Evolutionary conservation across 2,113 vertebrate genomes (phyloP).

Genomic region (Mirza zaza): DNA sequence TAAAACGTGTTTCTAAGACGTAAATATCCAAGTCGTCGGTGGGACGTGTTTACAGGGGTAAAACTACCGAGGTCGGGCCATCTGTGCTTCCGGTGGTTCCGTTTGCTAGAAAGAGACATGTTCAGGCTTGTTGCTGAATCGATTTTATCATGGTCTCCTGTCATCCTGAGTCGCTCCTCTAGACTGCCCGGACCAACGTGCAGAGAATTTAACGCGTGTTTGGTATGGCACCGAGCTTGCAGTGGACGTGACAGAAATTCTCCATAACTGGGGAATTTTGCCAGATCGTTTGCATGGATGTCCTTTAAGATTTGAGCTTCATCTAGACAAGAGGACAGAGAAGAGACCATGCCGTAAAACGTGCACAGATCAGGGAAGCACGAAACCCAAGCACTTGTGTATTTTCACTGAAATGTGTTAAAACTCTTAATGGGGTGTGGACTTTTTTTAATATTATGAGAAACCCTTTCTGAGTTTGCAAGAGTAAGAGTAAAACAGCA

Average conservation of each 20-base stretch:
- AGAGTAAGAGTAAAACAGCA: too few species aligned
- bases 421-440: background rate
- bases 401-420: background rate
- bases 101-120: background rate
- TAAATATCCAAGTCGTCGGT: background rate
- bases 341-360: too few species aligned
- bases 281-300: background rate
- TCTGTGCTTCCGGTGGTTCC: background rate
- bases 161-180: background rate
- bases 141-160: background rate
- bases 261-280: background rate
- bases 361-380: too few species aligned
- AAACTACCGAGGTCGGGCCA: background rate
- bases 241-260: background rate
- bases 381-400: too few species aligned
- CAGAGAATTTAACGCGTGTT: background rate
- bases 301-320: background rate
- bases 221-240: background rate
- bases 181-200: background rate
- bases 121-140: background rate
- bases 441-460: background rate
- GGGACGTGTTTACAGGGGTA: background rate
- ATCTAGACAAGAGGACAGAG: background rate
- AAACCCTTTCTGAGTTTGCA: background rate
- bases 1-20: background rate